A percentile compares a stretch with the other conserved stretches of the same genome.
Evolutionary conservation across 2,113 vertebrate species (phyloP).

Genomic region (Rhinoptilus africanus): DNA sequence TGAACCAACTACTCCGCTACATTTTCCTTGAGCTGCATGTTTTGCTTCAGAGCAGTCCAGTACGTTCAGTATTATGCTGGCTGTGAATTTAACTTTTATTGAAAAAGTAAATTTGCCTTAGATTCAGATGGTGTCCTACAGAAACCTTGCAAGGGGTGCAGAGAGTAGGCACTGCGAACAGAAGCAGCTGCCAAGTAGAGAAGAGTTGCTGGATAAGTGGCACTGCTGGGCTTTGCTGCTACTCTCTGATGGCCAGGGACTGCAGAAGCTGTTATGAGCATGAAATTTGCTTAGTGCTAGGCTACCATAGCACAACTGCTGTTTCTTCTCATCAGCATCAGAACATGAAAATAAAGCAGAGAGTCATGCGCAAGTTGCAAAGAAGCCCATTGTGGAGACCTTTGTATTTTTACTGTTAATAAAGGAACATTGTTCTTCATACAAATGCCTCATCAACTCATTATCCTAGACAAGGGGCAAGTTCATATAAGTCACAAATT

Average conservation of each 20-base stretch:
- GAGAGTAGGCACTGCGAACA: background rate
- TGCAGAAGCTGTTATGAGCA: background rate
- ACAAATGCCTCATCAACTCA: slow-evolving; percentile 11
- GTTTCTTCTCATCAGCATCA: background rate
- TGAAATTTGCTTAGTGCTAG: background rate
- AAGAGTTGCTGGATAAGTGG: background rate
- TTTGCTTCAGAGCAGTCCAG: background rate
- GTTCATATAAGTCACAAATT: background rate
- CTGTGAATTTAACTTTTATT: background rate
- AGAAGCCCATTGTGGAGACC: background rate
- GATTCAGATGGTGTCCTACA: background rate
- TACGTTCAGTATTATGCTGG: background rate
- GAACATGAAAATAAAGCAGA: background rate
- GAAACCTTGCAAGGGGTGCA: background rate
- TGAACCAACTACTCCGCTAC: background rate
- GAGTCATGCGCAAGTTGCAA: background rate
- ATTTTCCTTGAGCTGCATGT: background rate
- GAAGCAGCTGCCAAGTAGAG: background rate
- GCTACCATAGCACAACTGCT: background rate
- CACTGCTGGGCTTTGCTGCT: background rate
- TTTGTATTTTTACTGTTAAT: background rate
- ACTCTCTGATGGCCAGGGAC: background rate
- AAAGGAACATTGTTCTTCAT: background rate
- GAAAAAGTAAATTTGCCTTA: slow-evolving; percentile 11
- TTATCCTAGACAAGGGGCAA: background rate